A percentile compares a stretch with the other conserved stretches of the same genome.
phyloP scores from a whole-genome alignment of 92 coral and sea anemone genomes.

The Umimayanthus chanpuru region DNA sequence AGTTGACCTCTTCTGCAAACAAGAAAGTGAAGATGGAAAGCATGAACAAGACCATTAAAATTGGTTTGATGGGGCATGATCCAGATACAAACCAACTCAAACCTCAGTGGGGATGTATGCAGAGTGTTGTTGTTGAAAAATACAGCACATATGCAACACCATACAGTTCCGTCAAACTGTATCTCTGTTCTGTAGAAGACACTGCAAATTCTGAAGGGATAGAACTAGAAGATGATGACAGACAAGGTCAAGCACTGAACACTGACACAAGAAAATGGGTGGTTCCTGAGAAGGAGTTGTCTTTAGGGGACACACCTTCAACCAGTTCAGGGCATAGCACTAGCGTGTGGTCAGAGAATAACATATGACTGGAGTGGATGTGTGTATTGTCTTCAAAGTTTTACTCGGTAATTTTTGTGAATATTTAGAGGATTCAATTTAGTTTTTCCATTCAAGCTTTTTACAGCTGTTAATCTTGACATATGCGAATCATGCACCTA shows the following conservation, averaged over 20 bases:
- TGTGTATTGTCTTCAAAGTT: no score
- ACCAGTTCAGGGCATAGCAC: no score
- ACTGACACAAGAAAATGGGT: no score
- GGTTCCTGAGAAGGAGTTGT: neutral
- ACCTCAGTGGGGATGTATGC: neutral
- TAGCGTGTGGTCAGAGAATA: no score
- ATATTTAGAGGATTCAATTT: no score
- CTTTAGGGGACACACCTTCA: neutral
- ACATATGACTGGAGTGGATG: no score
- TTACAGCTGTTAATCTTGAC: no score
- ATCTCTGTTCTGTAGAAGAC: neutral
- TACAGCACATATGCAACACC: neutral
- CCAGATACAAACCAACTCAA: neutral
- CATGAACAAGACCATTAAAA: no score
- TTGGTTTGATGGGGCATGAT: neutral
- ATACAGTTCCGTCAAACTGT: neutral
- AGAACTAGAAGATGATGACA: neutral
- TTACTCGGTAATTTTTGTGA: no score
- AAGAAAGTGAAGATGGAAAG: no score
- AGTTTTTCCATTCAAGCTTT: no score
- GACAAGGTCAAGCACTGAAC: neutral
- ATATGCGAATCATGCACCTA: no score
- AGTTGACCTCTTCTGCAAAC: neutral
- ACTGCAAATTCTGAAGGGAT: neutral
- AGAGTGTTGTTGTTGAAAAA: neutral